phyloP scores from a whole-genome alignment of 2,113 vertebrate genomes.

The Tor tambroides region DNA sequence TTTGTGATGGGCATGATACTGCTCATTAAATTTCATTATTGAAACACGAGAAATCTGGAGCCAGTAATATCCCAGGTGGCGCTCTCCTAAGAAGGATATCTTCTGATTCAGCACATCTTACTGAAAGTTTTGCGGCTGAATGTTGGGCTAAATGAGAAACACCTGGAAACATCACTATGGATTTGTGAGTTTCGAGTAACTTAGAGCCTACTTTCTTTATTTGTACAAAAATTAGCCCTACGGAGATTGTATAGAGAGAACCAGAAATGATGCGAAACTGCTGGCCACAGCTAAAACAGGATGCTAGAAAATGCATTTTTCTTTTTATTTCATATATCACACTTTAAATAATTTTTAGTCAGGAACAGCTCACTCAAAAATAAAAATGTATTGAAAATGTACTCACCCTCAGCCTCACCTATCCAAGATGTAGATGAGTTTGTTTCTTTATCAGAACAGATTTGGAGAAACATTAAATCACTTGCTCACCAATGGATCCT shows the following conservation, averaged over 20 bases:
- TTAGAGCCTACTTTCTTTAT: background rate
- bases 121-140: background rate
- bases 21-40: conserved; percentile 29
- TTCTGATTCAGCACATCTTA: conserved; percentile 30
- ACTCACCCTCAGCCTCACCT: too few species aligned
- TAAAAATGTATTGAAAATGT: too few species aligned
- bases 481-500: too few species aligned
- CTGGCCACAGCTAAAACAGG: background rate
- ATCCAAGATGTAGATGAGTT: too few species aligned
- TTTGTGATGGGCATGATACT: conserved; percentile 24
- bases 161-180: conserved; percentile 4
- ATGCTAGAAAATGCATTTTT: background rate
- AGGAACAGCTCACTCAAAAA: too few species aligned
- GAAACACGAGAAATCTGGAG: conserved; percentile 18
- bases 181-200: background rate
- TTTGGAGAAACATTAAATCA: too few species aligned
- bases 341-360: background rate
- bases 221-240: too few species aligned
- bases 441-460: too few species aligned
- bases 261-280: too few species aligned
- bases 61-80: background rate
- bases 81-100: background rate
- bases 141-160: conserved; percentile 18
- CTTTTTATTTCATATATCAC: background rate
- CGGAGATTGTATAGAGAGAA: background rate